phyloP scores from a whole-genome alignment of 2,113 vertebrate species.

The Corythornis cristatus region DNA sequence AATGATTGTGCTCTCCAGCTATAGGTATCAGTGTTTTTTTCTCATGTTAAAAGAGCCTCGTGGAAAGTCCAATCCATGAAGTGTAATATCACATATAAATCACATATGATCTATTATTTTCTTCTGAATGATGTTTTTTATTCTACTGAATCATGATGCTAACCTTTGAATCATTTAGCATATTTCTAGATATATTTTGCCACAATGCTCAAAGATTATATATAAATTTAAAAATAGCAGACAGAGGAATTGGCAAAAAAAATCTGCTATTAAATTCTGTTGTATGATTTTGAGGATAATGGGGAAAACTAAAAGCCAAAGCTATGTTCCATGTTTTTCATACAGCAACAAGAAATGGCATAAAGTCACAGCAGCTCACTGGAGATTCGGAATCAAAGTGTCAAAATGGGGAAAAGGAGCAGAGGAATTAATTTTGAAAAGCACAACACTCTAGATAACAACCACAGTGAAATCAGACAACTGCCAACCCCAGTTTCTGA shows the following conservation, averaged over 20 bases:
- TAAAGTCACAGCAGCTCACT: neutral
- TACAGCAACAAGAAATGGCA: neutral
- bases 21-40: conserved; percentile 18
- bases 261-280: neutral
- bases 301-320: conserved; percentile 13
- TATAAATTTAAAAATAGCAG: conserved; percentile 17
- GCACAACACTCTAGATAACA: conserved; percentile 26
- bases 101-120: conserved; percentile 9
- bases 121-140: conserved; percentile 30
- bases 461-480: neutral
- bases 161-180: conserved; percentile 9
- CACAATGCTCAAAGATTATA: neutral
- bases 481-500: neutral
- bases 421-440: conserved; percentile 39
- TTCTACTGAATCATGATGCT: neutral
- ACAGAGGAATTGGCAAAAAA: neutral
- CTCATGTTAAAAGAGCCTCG: neutral
- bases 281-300: conserved; percentile 41
- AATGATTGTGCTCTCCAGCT: neutral
- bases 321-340: neutral
- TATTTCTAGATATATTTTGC: conserved; percentile 27
- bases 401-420: neutral
- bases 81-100: conserved; percentile 20
- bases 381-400: neutral
- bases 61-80: conserved; percentile 37